Base-by-base conservation (phyloP, 1,140 invertebrate species). In the Drosophila willistoni region DNA sequence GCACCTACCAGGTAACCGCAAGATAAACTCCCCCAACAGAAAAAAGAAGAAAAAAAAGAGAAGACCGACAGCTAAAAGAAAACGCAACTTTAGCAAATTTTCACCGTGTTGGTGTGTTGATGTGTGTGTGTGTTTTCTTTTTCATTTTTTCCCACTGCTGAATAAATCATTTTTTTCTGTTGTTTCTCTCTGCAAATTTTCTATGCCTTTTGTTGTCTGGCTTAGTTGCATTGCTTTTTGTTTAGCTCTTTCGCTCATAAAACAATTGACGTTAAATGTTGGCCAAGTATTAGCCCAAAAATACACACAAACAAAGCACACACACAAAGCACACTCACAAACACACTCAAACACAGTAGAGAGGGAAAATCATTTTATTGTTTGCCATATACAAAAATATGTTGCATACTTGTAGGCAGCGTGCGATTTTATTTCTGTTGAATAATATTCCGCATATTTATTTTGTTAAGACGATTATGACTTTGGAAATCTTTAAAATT, bases 211-310 rank as follows among this genome's bases (percentile, higher is more conserved):
- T 72, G 44, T 83, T 72, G 44, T 83, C 60, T 70, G 64, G 56
- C 39, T 82, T 72, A 68, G 36, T 42, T 57, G 36, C 44, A 68
- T 67, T 75, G 78, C 54, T 73, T 76, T 63, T 76, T 63, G 36
- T 42, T 68, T 41, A 71, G 74, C 79, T 51, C 44, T 51, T 79
- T 71, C 10, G 56, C 76, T 79, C 83, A 89, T 87, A 89, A 87
- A 87, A 84, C 84, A 89, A 87, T 89, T 87, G 84, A 82, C 77
- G 71, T 75, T 87, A 81, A 89, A 87, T 87, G 84, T 51, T 78
- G 68, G 77, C 73, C 71, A 84, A 87, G 80, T 84, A 77, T 44
- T 19, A 64, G 62, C 42, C 14, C 17, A n/a, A 54, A 51, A 44
- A 51, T 19, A 56, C 29, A 71, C 13, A 55, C 17, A 55, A 2